Evolutionary conservation across 1,140 invertebrate genomes (phyloP).

Genomic region (Micrasema longulum): DNA sequence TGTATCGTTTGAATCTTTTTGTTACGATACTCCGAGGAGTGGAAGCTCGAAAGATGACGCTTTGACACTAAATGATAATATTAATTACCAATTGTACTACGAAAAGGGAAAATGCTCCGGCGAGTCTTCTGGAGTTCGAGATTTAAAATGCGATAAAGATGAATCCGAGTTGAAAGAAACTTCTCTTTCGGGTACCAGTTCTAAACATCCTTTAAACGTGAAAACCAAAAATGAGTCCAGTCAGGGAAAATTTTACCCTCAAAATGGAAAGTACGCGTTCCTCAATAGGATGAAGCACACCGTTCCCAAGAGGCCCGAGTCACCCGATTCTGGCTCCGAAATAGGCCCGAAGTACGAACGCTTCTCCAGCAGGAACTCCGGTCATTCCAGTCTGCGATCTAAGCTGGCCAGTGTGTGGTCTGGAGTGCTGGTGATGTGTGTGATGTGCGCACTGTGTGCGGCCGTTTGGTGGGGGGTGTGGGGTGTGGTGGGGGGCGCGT

Average conservation of each 20-base stretch:
- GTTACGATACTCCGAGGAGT: constrained; percentile 64
- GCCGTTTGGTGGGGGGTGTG: constrained; percentile 64
- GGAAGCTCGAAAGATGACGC: constrained; percentile 63
- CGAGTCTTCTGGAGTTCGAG: constrained; percentile 61
- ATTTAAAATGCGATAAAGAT: constrained; percentile 57
- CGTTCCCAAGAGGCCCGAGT: constrained; percentile 47
- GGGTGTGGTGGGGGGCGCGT: constrained; percentile 60
- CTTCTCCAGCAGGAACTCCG: constrained; percentile 59
- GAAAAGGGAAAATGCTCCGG: constrained; percentile 61
- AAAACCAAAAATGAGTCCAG: constrained; percentile 57
- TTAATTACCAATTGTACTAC: constrained; percentile 66
- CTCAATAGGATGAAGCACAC: constrained; percentile 52
- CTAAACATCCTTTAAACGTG: constrained; percentile 37
- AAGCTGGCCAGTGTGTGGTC: constrained; percentile 58
- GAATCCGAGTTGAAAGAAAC: constrained; percentile 61
- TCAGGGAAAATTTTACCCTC: constrained; percentile 54
- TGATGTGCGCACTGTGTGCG: constrained; percentile 61
- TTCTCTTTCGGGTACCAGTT: constrained; percentile 60
- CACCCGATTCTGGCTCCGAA: constrained; percentile 43
- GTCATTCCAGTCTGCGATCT: constrained; percentile 57
- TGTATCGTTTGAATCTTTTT: constrained; percentile 71
- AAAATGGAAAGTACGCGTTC: constrained; percentile 51
- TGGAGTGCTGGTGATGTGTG: constrained; percentile 58
- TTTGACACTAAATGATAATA: constrained; percentile 66
- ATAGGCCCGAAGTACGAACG: constrained; percentile 61